These are phyloP conservation scores for Drosophila emarginata DNA, from an alignment of 2,888 invertebrate species.

Conservation along the genomic window DNA sequence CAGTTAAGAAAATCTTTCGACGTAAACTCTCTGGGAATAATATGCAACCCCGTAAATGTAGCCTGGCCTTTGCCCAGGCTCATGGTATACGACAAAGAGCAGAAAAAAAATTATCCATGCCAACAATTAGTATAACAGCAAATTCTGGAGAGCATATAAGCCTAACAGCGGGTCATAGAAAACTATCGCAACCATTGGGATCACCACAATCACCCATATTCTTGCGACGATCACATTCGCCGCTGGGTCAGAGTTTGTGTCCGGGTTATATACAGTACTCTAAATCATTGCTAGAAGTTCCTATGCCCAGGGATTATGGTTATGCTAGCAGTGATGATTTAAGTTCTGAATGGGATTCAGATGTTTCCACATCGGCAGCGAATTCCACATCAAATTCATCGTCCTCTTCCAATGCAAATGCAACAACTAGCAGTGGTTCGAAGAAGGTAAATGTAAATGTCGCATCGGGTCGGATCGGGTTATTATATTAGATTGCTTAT, in stretches of 20 bases:
- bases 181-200: constrained; percentile 49
- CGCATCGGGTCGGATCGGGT: not conserved
- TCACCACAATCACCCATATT: constrained; percentile 28
- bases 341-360: constrained; percentile 96
- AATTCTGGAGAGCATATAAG: constrained; percentile 58
- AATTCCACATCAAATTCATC: constrained; percentile 34
- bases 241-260: constrained; percentile 82
- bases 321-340: constrained; percentile 96
- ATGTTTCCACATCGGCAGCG: constrained; percentile 83
- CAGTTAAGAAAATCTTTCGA: constrained; percentile 73
- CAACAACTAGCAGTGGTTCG: constrained; percentile 33
- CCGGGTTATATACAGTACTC: constrained; percentile 92
- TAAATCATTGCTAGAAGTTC: constrained; percentile 89
- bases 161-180: constrained; percentile 56
- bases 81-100: constrained; percentile 77
- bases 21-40: constrained; percentile 80
- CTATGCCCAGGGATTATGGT: constrained; percentile 90
- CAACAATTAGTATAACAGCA: constrained; percentile 71
- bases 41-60: constrained; percentile 79
- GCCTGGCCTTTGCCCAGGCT: constrained; percentile 82
- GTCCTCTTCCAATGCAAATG: constrained; percentile 28
- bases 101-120: constrained; percentile 72
- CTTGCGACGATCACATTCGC: constrained; percentile 75
- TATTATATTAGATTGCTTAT: not conserved
- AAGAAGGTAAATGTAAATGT: constrained; percentile 55